phyloP scores from a whole-genome alignment of 1,140 invertebrate species.

The Cataglyphis hispanica region DNA sequence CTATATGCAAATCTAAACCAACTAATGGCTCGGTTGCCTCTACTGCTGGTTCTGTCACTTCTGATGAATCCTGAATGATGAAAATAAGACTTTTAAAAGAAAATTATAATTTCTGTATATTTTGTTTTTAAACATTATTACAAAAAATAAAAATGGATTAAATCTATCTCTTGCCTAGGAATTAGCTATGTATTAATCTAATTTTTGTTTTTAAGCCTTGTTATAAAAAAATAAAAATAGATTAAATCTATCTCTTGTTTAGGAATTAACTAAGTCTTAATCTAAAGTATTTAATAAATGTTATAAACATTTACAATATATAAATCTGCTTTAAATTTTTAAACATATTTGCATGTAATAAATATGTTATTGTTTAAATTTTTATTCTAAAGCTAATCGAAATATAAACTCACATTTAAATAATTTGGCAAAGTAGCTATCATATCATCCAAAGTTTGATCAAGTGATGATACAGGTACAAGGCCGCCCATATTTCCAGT shows the following conservation, averaged over 20 bases:
- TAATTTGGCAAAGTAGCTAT: conserved; percentile 81
- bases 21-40: conserved; percentile 83
- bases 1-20: conserved; percentile 72
- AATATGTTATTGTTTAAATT: neutral
- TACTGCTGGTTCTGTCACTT: conserved; percentile 81
- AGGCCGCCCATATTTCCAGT: conserved; percentile 81
- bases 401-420: conserved; percentile 78
- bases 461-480: conserved; percentile 83
- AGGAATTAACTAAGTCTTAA: neutral
- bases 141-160: neutral
- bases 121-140: conserved; percentile 3
- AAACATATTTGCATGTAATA: neutral
- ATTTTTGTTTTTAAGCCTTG: conserved; percentile 6
- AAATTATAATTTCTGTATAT: neutral
- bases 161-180: too few species aligned
- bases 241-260: too few species aligned
- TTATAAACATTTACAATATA: conserved; percentile 15
- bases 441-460: conserved; percentile 83
- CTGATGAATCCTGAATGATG: conserved; percentile 75
- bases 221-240: neutral
- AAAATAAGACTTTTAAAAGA: conserved; percentile 5
- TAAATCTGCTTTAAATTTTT: conserved; percentile 9
- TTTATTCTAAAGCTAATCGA: neutral
- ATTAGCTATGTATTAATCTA: neutral
- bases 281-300: conserved; percentile 11